Percentiles rank a stretch among this genome's conserved stretches.
These are phyloP conservation scores for Epinotia ramella DNA, from an alignment of 2,888 invertebrate species.

Conservation along the genomic window DNA sequence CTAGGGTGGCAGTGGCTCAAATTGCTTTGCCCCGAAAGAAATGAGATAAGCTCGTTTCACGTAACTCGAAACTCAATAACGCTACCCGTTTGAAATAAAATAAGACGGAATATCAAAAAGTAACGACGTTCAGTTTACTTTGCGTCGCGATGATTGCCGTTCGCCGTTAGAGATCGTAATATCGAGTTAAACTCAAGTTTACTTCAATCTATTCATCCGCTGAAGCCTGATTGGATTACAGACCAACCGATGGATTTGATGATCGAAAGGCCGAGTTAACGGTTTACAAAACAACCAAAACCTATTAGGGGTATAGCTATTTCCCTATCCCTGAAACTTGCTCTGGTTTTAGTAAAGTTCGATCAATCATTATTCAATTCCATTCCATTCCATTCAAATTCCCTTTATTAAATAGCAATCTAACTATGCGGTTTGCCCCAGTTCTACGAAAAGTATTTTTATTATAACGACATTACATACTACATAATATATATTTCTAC, in stretches of 20 bases:
- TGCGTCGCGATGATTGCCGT: background rate
- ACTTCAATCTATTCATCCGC: conserved; percentile 1
- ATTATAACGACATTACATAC: too few species aligned
- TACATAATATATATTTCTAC: too few species aligned
- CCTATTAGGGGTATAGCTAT: conserved; percentile 4
- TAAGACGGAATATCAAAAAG: conserved; percentile 6
- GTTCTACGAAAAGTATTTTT: background rate
- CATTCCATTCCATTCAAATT: background rate
- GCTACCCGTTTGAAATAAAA: background rate
- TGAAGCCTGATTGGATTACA: conserved; percentile 16
- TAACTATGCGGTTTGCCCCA: background rate
- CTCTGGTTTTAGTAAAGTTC: background rate
- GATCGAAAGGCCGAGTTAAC: background rate
- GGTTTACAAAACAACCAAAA: conserved; percentile 13
- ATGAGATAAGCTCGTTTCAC: conserved; percentile 62
- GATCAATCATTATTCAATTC: background rate
- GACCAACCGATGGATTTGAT: conserved; percentile 8
- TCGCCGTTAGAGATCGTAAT: background rate
- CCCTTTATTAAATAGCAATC: background rate
- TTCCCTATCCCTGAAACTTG: conserved; percentile 11
- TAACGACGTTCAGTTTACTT: background rate
- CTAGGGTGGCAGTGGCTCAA: conserved; percentile 61
- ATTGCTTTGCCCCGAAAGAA: conserved; percentile 66
- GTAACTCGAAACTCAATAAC: conserved; percentile 32
- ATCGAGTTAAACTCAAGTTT: conserved; percentile 18